A percentile compares a stretch with the other conserved stretches of the same genome.
Conservation (phyloP, 2,888 invertebrate genomes). For the Pterobdella sp. region DNA sequence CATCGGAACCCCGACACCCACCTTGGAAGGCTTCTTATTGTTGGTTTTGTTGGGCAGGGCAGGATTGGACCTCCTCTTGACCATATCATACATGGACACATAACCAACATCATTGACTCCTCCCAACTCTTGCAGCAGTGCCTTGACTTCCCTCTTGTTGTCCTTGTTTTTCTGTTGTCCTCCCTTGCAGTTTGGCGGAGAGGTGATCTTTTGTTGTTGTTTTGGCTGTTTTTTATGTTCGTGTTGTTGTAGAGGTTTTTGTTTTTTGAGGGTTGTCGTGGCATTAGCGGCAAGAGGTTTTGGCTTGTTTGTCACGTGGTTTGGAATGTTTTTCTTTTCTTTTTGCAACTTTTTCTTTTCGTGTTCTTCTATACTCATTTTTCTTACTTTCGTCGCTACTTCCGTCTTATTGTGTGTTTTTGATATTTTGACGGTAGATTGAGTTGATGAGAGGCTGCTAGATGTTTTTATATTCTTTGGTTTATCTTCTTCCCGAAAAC, state of each 20-base stretch:
- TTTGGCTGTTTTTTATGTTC: slow-evolving; percentile 18
- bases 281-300: background rate
- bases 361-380: slow-evolving; percentile 11
- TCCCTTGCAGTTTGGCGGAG: background rate
- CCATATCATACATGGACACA: slow-evolving; percentile 92
- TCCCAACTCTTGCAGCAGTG: slow-evolving; percentile 30
- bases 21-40: background rate
- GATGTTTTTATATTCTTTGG: background rate
- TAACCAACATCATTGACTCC: slow-evolving; percentile 52
- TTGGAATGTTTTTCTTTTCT: background rate
- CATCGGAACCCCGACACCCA: background rate
- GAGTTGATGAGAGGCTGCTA: background rate
- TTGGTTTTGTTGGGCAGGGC: slow-evolving; percentile 14
- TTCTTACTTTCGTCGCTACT: no score
- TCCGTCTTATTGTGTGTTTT: slow-evolving; percentile 14
- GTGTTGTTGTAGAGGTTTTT: background rate
- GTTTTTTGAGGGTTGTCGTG: background rate
- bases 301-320: background rate
- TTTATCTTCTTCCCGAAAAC: background rate
- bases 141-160: slow-evolving; percentile 29
- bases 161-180: background rate
- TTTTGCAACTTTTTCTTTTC: background rate
- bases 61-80: slow-evolving; percentile 44
- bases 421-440: background rate
- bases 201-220: background rate